A percentile compares a stretch with the other conserved stretches of the same genome.
Conservation (phyloP, 2,888 invertebrate genomes). For the Sinotaia quadrata region DNA sequence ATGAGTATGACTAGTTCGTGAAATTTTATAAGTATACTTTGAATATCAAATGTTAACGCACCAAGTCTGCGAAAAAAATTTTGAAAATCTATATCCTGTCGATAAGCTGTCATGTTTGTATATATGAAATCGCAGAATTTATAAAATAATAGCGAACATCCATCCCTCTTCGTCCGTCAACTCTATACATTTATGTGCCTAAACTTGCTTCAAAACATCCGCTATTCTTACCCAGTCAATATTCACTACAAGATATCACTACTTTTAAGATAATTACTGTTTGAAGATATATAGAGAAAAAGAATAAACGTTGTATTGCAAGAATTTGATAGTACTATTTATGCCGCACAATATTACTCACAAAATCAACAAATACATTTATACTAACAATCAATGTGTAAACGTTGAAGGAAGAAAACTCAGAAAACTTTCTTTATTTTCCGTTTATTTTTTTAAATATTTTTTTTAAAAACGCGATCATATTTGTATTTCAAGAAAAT, state of each 20-base stretch:
- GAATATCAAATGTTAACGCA: conserved; percentile 26
- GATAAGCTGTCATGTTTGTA: conserved; percentile 10
- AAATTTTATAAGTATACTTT: too few species aligned
- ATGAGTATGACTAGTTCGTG: too few species aligned
- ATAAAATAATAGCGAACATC: background rate
- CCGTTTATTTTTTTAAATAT: too few species aligned
- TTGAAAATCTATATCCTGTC: conserved; percentile 58
- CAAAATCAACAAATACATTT: too few species aligned
- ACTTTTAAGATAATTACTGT: background rate
- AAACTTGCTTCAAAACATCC: conserved; percentile 50
- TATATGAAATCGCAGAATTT: background rate
- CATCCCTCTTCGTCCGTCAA: background rate
- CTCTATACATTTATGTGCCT: conserved; percentile 9
- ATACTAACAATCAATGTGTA: too few species aligned
- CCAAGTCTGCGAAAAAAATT: conserved; percentile 60
- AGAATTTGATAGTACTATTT: too few species aligned
- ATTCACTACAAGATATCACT: background rate
- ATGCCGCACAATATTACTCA: too few species aligned
- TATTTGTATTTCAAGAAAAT: too few species aligned
- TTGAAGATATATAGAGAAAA: background rate
- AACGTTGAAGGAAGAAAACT: too few species aligned
- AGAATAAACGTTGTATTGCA: too few species aligned
- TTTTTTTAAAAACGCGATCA: too few species aligned
- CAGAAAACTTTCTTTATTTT: too few species aligned
- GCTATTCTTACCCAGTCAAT: conserved; percentile 30